Evolutionary conservation across 2,113 vertebrate genomes (phyloP), one percentile per base, ranked within the genome.

Genomic region (Brachionichthys hirsutus): DNA sequence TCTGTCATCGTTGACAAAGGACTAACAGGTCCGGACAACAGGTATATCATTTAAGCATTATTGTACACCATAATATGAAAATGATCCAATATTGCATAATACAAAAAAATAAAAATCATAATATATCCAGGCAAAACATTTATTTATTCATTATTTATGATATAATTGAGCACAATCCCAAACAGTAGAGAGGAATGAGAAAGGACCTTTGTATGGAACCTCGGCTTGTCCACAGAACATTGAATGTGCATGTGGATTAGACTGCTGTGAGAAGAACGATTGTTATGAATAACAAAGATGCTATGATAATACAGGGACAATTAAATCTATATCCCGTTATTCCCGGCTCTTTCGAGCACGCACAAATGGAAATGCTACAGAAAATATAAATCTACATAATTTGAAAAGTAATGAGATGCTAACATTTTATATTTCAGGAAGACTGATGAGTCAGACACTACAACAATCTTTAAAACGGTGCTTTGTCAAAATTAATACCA

Each of bases 201-300:
- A 34, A 40, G 70, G 71, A 68, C 75, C 54, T 79, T 73, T 60
- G 66, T 73, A 9, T 68, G 42, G 53, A 74, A 42, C 54, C 73
- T 36, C 61, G 60, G 78, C 74, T 81, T 76, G 80, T 78, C 74
- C 62, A 24, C 42, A 11, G 19, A 48, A 41, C 19, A 24, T 48
- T 74, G 61, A 81, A 78, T 81, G 71, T 78, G 76, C 66, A 78
- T 64, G 63, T 62, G 69, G 58, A 86, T 68, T 62, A 66, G 65
- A 30, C 44, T 40, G 50, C 57, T 50, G 71, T 74, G 66, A 71
- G 73, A 70, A 69, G 49, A 8, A 30, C 24, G 8, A 71, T 69
- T 65, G 62, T 57, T 68, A 73, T 77, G 83, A 81, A 73, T 80
- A 77, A 83, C 75, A 85, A 75, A 80, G 47, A 73, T 75, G 24